Base-by-base conservation (phyloP, 2,113 vertebrate species). In the Phyllostomus hastatus region DNA sequence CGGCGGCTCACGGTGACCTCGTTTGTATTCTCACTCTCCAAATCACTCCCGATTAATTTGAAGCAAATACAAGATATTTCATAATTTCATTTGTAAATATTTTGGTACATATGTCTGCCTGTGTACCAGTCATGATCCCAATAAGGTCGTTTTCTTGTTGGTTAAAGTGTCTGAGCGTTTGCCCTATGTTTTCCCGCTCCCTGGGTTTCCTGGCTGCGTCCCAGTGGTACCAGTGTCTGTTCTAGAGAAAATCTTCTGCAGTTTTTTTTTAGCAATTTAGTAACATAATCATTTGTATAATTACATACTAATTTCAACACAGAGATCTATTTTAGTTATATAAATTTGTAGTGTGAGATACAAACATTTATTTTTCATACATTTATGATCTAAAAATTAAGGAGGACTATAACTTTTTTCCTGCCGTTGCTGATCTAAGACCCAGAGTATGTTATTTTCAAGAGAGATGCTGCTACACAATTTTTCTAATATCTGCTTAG, bases 31-130 rank as follows among this genome's bases (percentile, higher is more conserved):
- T 69, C 38, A 57, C 61, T 88, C 4, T 87, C 22, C 48, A 28
- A 12, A 28, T 61, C 28, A 50, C 22, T 46, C 14, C 38, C 76
- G 31, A 46, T 87, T 72, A 66, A 73, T 75, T 66, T 48, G 59
- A 91, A 96, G 41, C 59, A 78, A 67, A 92, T 70, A 17, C 4
- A 92, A 35, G 16, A 28, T 52, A 59, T 15, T 80, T 92, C 69
- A 31, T 69, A 24, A 91, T 88, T 94, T 67, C 11, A 52, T 33
- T 88, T 85, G 41, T 93, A 79, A 91, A 57, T 73, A 91, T 93
- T 67, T 93, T 31, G 79, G 4, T 48, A 33, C 64, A 16, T 67
- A 26, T 90, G 24, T 94, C 31, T 83, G 7, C 54, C 8, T 10
- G 24, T 24, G 54, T 10, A 57, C 20, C 19, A 90, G 0, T 69